Base-by-base conservation (phyloP, 2,797 vertebrate species). In the Trachurus trachurus region DNA sequence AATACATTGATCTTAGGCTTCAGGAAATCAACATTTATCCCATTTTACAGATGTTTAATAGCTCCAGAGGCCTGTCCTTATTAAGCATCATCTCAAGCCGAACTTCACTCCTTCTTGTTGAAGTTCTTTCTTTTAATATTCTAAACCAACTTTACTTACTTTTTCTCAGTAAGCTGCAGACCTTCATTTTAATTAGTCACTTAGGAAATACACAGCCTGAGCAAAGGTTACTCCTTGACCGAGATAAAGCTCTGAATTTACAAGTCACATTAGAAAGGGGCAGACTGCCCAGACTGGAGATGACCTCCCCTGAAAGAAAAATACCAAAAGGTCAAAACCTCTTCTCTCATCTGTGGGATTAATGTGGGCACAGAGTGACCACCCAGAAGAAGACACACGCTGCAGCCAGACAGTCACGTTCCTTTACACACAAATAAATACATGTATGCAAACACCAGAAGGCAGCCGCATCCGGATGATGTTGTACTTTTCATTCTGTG, bases 251-350 rank as follows among this genome's bases (percentile, higher is more conserved):
- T 65, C 29, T 12, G 26, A 49, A 58, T 74, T 77, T 80, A 73
- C 63, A 77, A 54, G 77, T 74, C 59, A 52, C 71, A 29, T 63
- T 72, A 76, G 77, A 58, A 65, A 31, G 6, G 37, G 83, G 67
- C 74, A 56, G 81, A 47, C 64, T 59, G 74, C 22, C 49, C 69
- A 40, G 77, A 77, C 70, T 72, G 31, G 57, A 79, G 70, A 71
- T 72, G 87, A 88, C 83, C 84, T 90, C 72, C 72, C 78, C 76
- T 81, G 75, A 88, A 78, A 87, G 78, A 82, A 81, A 83, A 86
- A 88, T 71, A 81, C 45, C 49, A 17, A 45, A 88, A 88, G 88
- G 88, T 90, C 89, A 34, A 26, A 87, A 89, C 87, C 87, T 82
- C 60, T 47, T 78, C 71, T 71, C 77, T 90, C 58, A 53, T 31